Base-by-base conservation (phyloP, 2,113 vertebrate species). In the Pedionomus torquatus region DNA sequence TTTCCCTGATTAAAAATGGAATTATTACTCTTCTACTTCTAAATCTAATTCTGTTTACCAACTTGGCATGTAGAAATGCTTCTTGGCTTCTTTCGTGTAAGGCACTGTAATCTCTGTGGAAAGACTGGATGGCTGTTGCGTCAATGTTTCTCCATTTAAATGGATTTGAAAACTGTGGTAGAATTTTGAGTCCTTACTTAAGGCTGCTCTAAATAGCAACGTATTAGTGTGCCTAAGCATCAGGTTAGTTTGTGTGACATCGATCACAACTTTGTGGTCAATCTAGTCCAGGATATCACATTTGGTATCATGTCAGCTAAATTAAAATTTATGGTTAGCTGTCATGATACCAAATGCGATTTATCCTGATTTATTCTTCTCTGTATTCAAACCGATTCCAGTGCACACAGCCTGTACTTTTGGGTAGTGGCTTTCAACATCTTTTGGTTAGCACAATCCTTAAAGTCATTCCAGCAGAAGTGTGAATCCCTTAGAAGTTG, bases 1-100 rank as follows among this genome's bases (percentile, higher is more conserved):
- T 94, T 95, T 92, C 19, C 39, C 35, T 55, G 52, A 71, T 95
- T 52, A 89, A 92, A 87, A 95, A 52, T 52, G 16, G 69, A 89
- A 66, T 94, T 90, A 60, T 54, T 75, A 17, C 26, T 75, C 72
- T 66, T 85, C 46, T 75, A 33, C 26, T 43, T 84, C 64, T 75
- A 84, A 90, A 46, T 85, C 20, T 69, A 12, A 28, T 77, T 95
- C 79, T 89, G 1, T 84, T 96, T 91, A 78, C 43, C 3, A 21
- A 7, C 39, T 81, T 95, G 77, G 55, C 55, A 39, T 39, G 12
- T 90, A 71, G 57, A 58, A 20, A 43, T 80, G 46, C 68, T 93
- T 89, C 11, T 23, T 71, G 39, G 23, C 77, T 95, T 93, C 39
- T 75, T 83, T 60, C 24, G 10, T 30, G 83, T 51, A 70, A 68